Evolutionary conservation across 1,140 invertebrate species (phyloP).

Genomic region (Drosophila azteca): DNA sequence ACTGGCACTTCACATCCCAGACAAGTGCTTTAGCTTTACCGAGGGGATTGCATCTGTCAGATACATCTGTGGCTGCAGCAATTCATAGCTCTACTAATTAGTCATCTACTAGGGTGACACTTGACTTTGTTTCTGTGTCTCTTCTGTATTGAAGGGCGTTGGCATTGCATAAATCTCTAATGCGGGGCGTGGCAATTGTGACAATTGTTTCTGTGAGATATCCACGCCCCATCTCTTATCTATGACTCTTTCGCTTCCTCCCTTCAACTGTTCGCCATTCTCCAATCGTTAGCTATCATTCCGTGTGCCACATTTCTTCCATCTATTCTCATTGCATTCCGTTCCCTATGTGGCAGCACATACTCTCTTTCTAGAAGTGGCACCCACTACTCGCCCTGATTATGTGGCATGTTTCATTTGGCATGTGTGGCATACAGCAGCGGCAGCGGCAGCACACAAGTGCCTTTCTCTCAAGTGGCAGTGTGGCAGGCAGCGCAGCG

Average conservation of each 20-base stretch:
- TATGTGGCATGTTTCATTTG: conserved; percentile 71
- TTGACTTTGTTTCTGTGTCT: conserved; percentile 12
- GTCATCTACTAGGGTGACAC: conserved; percentile 34
- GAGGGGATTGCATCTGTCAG: conserved; percentile 39
- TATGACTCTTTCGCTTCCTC: not conserved
- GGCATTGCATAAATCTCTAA: conserved; percentile 37
- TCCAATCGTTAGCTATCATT: conserved; percentile 43
- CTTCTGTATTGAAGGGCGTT: conserved; percentile 31
- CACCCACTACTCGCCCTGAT: not conserved
- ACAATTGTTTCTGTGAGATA: conserved; percentile 20
- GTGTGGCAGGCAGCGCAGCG: not conserved
- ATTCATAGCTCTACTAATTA: conserved; percentile 66
- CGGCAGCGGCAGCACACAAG: conserved; percentile 25
- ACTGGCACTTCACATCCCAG: conserved; percentile 38
- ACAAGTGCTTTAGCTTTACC: conserved; percentile 48
- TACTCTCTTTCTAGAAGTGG: not conserved
- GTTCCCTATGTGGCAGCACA: conserved; percentile 4
- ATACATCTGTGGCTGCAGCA: conserved; percentile 27
- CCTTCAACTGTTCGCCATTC: conserved; percentile 31
- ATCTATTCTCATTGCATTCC: not conserved
- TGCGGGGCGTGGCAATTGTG: conserved; percentile 19
- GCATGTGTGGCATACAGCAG: conserved; percentile 42
- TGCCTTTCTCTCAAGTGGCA: conserved; percentile 56
- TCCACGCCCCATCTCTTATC: conserved; percentile 38
- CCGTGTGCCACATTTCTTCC: conserved; percentile 1